Evolutionary conservation across 2,888 invertebrate species (phyloP), one percentile per base, ranked within the genome.

Genomic region (Rhamphomyia laevipes): DNA sequence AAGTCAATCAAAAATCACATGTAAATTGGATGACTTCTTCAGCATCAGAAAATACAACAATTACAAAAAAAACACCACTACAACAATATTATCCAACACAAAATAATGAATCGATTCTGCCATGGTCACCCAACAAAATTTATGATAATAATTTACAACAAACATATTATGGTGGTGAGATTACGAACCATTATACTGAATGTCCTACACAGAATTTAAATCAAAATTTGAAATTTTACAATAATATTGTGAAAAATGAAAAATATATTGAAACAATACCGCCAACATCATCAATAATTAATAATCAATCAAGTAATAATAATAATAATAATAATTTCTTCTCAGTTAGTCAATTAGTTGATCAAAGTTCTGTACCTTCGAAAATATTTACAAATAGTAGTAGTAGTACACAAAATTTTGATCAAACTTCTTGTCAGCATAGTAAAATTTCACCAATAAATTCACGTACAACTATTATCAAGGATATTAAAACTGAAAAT

Each of bases 341-440:
- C 10, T 80, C 80, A 0, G 80, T 81, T 1, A 80, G 80, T 60
- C 79, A 80, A 51, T 61, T 80, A n/a, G 80, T 80, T 3, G 79
- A 76, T 7, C 56, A 53, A 48, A 47, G 47, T 72, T 57, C 68
- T 2, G 2, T 3, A 5, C 1, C n/a, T 17, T 17, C 17, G 11
- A 37, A 16, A 38, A 38, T 3, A 18, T 17, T 18, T 11, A 38
- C 17, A 38, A 38, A 38, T 12, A n/a, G n/a, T n/a, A n/a, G n/a
- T n/a, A n/a, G n/a, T n/a, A n/a, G n/a, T n/a, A 3, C 3, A 18
- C 11, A 10, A 38, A 18, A 38, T 17, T 38, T 11, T 9, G 18
- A 17, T 38, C 38, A 38, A 38, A 17, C 18, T 12, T 9, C 16
- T 2, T 10, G 9, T 17, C 17, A 17, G 3, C 38, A 38, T 12